phyloP scores from a whole-genome alignment of 2,113 vertebrate genomes.

The Motacilla alba region DNA sequence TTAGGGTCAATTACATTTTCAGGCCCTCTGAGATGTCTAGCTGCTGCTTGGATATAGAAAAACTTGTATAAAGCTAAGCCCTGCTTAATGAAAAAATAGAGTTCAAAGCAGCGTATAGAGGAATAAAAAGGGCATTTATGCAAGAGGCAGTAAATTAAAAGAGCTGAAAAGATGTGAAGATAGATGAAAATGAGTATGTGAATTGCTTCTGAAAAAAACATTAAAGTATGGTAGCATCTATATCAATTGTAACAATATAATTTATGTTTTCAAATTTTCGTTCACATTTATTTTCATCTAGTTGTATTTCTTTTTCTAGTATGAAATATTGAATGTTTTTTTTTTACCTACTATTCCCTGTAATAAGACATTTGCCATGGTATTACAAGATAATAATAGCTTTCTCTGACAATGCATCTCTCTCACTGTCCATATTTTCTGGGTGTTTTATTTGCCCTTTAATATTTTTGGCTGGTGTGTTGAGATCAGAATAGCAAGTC shows the following conservation, averaged over 20 bases:
- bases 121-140: not conserved
- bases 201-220: not conserved
- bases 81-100: not conserved
- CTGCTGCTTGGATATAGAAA: not conserved
- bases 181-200: not conserved
- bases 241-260: not conserved
- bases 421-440: not conserved
- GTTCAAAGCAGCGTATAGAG: not conserved
- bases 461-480: not conserved
- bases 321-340: not conserved
- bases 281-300: not conserved
- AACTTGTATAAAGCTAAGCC: not conserved
- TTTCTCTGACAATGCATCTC: not conserved
- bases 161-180: not conserved
- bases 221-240: not conserved
- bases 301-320: not conserved
- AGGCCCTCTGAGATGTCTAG: not conserved
- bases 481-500: not conserved
- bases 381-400: slow-evolving; percentile 10
- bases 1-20: not conserved
- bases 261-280: not conserved
- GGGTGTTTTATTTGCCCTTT: not conserved
- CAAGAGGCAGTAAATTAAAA: not conserved
- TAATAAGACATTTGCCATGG: not conserved
- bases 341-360: not conserved